Evolutionary conservation across 2,888 invertebrate genomes (phyloP).

Genomic region (Cecidostiba fungosa): DNA sequence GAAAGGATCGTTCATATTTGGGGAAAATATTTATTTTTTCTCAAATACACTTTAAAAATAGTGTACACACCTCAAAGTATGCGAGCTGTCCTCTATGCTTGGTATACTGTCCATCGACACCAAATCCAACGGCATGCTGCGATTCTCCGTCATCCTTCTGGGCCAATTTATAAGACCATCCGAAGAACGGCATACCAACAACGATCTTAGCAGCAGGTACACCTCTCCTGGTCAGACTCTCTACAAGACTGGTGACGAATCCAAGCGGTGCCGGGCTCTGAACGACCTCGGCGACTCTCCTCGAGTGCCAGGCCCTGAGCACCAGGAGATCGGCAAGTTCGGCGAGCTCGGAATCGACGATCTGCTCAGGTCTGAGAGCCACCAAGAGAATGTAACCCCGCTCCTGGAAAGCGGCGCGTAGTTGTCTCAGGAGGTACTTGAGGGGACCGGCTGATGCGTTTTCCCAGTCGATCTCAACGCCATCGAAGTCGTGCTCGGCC

Average conservation of each 20-base stretch:
- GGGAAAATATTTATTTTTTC: too few relatives aligned
- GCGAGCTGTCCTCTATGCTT: conserved; percentile 85
- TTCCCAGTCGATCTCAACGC: conserved; percentile 88
- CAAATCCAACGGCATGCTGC: conserved; percentile 82
- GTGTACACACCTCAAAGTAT: conserved; percentile 85
- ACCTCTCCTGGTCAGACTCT: conserved; percentile 80
- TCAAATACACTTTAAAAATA: too few relatives aligned
- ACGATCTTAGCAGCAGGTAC: conserved; percentile 86
- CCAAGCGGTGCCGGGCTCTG: conserved; percentile 73
- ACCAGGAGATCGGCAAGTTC: conserved; percentile 86
- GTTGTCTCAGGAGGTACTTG: conserved; percentile 83
- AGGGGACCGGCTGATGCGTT: conserved; percentile 81
- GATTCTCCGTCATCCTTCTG: conserved; percentile 80
- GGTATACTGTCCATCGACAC: conserved; percentile 86
- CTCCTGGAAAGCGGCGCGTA: conserved; percentile 82
- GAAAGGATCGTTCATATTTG: too few relatives aligned
- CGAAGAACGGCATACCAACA: conserved; percentile 88
- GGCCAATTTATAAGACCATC: conserved; percentile 86
- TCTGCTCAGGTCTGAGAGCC: conserved; percentile 84
- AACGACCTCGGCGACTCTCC: conserved; percentile 68
- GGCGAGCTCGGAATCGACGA: conserved; percentile 84
- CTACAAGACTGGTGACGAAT: conserved; percentile 67
- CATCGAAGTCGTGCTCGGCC: conserved; percentile 88
- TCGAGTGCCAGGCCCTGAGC: conserved; percentile 84
- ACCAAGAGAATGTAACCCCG: conserved; percentile 83